A percentile compares a stretch with the other conserved stretches of the same genome.
Evolutionary conservation across 2,797 vertebrate species (phyloP).

Genomic region (Hydrophis major): DNA sequence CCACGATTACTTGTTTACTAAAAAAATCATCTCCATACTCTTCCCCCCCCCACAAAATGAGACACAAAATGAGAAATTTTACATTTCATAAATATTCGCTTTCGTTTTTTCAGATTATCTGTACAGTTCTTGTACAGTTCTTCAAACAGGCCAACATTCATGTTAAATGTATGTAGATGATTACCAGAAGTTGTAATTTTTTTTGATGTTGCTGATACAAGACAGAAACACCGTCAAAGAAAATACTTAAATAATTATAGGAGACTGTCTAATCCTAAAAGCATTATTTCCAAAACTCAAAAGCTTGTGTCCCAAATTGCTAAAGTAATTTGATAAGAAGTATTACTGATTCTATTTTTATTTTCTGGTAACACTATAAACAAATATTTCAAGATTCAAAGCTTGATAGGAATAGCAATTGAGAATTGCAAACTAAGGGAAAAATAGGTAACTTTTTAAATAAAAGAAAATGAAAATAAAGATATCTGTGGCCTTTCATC

Average conservation of each 20-base stretch:
- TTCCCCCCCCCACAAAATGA: not conserved
- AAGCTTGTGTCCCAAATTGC: not conserved
- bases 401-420: not conserved
- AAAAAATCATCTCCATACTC: not conserved
- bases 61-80: not conserved
- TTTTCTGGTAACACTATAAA: not conserved
- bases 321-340: not conserved
- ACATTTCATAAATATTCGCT: not conserved
- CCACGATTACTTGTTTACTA: not conserved
- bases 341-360: not conserved
- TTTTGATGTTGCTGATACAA: not conserved
- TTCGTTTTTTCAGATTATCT: not conserved
- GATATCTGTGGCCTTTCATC: not conserved
- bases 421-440: not conserved
- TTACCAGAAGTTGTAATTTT: constrained; percentile 1
- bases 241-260: constrained; percentile 23
- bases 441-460: not conserved
- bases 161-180: not conserved
- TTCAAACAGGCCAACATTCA: not conserved
- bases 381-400: not conserved
- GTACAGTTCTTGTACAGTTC: not conserved
- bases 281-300: constrained; percentile 8
- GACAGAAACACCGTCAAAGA: not conserved
- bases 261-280: not conserved
- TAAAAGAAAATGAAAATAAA: not conserved